phyloP scores from a whole-genome alignment of 1,140 invertebrate genomes.

The Trachelipus rathkii region DNA sequence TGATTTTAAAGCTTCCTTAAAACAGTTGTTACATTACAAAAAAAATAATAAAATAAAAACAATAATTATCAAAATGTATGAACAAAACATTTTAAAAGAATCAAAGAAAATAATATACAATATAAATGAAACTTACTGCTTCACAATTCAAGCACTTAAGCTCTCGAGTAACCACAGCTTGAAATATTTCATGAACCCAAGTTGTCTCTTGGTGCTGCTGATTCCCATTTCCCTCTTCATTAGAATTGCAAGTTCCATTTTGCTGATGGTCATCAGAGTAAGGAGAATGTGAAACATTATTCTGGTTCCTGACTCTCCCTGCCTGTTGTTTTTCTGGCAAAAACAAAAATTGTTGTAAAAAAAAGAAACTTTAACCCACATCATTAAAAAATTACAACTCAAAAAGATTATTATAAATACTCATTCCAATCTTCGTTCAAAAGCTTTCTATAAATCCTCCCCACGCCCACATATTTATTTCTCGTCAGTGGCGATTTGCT shows the following conservation, averaged over 20 bases:
- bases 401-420: no score
- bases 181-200: constrained; percentile 99
- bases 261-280: background rate
- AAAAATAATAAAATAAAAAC: background rate
- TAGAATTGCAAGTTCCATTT: background rate
- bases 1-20: constrained; percentile 6
- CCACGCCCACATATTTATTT: no score
- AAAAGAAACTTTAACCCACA: no score
- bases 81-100: background rate
- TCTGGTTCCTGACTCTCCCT: constrained; percentile 22
- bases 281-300: constrained; percentile 23
- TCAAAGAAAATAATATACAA: background rate
- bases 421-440: no score
- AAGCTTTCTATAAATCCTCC: no score
- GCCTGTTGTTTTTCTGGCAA: constrained; percentile 36
- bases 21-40: background rate
- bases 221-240: constrained; percentile 32
- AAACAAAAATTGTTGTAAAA: background rate
- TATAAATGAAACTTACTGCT: constrained; percentile 64
- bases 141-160: constrained; percentile 99
- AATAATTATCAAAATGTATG: background rate
- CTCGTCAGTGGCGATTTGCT: no score
- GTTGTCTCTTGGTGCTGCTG: constrained; percentile 68
- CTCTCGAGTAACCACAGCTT: constrained; percentile 98
- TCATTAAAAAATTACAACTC: no score